These are phyloP conservation scores for Pristionchus japonicus DNA, from an alignment of 2,888 invertebrate genomes.

Conservation along the genomic window DNA sequence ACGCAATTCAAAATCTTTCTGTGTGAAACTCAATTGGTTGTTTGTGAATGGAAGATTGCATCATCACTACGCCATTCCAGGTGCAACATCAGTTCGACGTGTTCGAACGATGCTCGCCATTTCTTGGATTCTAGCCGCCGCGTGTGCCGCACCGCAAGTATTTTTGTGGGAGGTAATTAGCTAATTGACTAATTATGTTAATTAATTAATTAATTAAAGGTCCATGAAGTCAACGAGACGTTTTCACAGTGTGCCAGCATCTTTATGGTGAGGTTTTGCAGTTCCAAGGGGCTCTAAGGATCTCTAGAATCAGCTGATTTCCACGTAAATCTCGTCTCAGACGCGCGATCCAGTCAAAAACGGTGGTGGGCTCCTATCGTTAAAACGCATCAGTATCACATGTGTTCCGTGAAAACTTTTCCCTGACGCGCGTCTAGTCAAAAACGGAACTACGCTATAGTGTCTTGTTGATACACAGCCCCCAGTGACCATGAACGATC, in stretches of 20 bases:
- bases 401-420: not conserved
- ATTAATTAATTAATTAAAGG: slow-evolving; percentile 57
- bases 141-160: slow-evolving; percentile 68
- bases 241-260: slow-evolving; percentile 27
- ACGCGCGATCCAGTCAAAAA: no score
- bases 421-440: not conserved
- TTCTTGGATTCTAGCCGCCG: slow-evolving; percentile 64
- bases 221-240: slow-evolving; percentile 51
- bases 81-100: slow-evolving; percentile 61
- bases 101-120: slow-evolving; percentile 58
- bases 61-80: slow-evolving; percentile 48
- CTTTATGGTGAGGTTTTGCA: slow-evolving; percentile 26
- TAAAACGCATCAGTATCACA: no score
- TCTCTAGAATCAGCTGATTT: not conserved
- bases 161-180: slow-evolving; percentile 49
- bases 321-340: no score
- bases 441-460: not conserved
- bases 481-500: not conserved
- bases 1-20: not conserved
- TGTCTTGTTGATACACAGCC: not conserved
- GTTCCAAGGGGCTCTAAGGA: not conserved
- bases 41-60: not conserved
- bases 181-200: not conserved
- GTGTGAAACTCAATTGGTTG: not conserved
- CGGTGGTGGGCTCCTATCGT: no score